phyloP scores from a whole-genome alignment of 2,113 vertebrate species.

The Rynchops niger region DNA sequence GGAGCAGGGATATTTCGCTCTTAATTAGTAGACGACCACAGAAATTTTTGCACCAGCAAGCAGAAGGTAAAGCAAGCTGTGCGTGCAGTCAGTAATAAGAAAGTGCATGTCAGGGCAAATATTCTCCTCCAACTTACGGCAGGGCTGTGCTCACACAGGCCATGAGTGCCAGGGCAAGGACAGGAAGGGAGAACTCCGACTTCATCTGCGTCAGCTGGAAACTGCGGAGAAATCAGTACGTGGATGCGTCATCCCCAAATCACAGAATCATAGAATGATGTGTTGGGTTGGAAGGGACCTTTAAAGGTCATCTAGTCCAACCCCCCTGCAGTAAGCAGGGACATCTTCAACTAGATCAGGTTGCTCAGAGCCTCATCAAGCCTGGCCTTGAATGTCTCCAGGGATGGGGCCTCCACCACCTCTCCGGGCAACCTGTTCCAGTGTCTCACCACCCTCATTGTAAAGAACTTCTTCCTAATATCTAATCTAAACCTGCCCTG shows the following conservation, averaged over 20 bases:
- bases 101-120: background rate
- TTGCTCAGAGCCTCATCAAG: too few species aligned
- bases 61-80: background rate
- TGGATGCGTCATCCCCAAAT: background rate
- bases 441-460: too few species aligned
- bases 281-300: too few species aligned
- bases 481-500: too few species aligned
- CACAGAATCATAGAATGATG: too few species aligned
- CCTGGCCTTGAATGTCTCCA: too few species aligned
- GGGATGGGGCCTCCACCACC: too few species aligned
- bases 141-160: constrained; percentile 60
- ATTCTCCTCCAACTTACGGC: constrained; percentile 65
- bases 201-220: constrained; percentile 76
- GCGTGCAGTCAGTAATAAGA: background rate
- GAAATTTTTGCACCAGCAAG: background rate
- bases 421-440: too few species aligned
- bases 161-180: constrained; percentile 69
- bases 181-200: constrained; percentile 68
- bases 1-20: background rate
- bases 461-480: too few species aligned
- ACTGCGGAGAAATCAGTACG: constrained; percentile 36
- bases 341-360: too few species aligned
- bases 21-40: background rate
- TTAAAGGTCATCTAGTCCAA: too few species aligned
- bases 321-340: too few species aligned